Evolutionary conservation across 2,113 vertebrate species (phyloP).

Genomic region (Trematomus loennbergii): DNA sequence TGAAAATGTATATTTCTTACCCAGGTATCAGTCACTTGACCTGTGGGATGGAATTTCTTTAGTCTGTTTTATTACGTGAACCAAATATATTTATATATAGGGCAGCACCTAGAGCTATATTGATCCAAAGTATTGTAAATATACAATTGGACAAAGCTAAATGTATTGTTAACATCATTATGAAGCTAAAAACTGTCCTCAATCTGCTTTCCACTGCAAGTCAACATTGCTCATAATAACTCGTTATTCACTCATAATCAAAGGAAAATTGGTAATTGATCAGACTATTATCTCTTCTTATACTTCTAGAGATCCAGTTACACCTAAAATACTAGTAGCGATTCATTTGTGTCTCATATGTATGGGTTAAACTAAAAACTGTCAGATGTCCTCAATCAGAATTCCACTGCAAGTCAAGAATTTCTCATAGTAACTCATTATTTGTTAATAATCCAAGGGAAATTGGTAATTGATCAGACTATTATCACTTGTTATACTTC

Average conservation of each 20-base stretch:
- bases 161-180: too few relatives aligned
- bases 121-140: background rate
- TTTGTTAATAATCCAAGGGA: background rate
- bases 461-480: background rate
- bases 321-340: too few relatives aligned
- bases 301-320: too few relatives aligned
- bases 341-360: too few relatives aligned
- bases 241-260: slow-evolving; percentile 1
- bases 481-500: too few relatives aligned
- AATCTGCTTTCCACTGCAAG: slow-evolving; percentile 1
- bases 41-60: background rate
- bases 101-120: background rate
- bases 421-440: background rate
- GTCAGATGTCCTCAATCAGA: slow-evolving; percentile 1
- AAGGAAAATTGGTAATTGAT: background rate
- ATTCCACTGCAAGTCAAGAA: slow-evolving; percentile 8
- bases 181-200: background rate
- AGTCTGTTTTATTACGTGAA: background rate
- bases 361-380: too few relatives aligned
- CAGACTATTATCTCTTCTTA: too few relatives aligned
- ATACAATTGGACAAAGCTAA: too few relatives aligned
- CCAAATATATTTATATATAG: background rate
- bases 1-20: background rate
- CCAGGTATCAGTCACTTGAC: background rate
- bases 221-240: background rate